A percentile compares a stretch with the other conserved stretches of the same genome.
phyloP scores from a whole-genome alignment of 2,888 invertebrate genomes.

The Hecatera dysodea region DNA sequence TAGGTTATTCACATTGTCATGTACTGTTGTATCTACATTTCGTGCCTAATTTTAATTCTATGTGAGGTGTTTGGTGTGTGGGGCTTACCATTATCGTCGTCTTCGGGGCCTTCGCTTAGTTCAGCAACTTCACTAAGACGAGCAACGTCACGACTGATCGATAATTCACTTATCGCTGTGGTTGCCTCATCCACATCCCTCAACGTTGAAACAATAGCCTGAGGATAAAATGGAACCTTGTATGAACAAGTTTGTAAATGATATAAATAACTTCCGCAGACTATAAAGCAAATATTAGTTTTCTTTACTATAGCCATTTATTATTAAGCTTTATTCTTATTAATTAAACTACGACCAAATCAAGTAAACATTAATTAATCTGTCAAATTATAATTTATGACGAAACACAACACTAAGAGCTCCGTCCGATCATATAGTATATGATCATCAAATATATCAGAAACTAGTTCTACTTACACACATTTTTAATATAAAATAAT shows the following conservation, averaged over 20 bases:
- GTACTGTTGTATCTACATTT: conserved; percentile 47
- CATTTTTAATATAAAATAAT: conserved; percentile 17
- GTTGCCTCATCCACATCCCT: conserved; percentile 92
- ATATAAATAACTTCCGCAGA: conserved; percentile 19
- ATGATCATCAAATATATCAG: conserved; percentile 9
- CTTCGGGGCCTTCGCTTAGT: conserved; percentile 93
- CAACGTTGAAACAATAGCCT: conserved; percentile 89
- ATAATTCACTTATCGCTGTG: conserved; percentile 89
- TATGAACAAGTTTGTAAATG: conserved; percentile 40
- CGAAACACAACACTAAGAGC: not conserved
- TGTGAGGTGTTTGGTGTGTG: conserved; percentile 28
- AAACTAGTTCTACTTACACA: not conserved
- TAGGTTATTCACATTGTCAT: conserved; percentile 31
- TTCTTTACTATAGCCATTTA: not conserved
- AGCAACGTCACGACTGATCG: conserved; percentile 93
- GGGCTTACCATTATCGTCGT: conserved; percentile 93
- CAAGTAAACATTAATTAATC: not conserved
- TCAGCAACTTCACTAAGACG: conserved; percentile 93
- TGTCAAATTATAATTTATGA: not conserved
- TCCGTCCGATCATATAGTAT: not conserved
- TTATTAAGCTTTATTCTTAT: not conserved
- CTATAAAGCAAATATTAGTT: not conserved
- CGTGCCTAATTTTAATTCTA: conserved; percentile 50
- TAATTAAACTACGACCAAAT: not conserved
- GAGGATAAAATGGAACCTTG: conserved; percentile 78